Percentiles rank a stretch among this genome's conserved stretches.
Conservation (phyloP, 2,888 invertebrate genomes). For the Apamea crenata region DNA sequence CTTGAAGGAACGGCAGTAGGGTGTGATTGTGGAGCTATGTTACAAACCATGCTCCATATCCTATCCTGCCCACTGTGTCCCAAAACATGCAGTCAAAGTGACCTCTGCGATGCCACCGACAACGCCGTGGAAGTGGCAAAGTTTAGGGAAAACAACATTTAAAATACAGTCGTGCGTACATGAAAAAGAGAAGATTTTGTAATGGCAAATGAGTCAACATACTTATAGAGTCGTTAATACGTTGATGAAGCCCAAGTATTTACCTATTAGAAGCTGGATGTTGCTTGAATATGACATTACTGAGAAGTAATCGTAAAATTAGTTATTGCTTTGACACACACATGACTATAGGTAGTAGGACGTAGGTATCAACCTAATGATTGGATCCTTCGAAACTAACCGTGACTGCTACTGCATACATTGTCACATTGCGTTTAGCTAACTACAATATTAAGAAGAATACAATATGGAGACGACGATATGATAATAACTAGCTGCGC, state of each 20-base stretch:
- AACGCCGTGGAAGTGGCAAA: too few species aligned
- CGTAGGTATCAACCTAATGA: constrained; percentile 3
- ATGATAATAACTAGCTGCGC: too few species aligned
- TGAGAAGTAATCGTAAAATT: constrained; percentile 28
- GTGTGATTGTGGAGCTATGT: too few species aligned
- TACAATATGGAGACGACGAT: too few species aligned
- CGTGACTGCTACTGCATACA: not conserved
- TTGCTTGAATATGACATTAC: not conserved
- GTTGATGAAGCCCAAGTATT: not conserved
- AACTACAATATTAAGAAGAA: not conserved
- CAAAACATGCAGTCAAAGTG: too few species aligned
- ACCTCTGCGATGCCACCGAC: too few species aligned
- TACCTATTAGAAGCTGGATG: not conserved
- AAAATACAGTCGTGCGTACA: too few species aligned
- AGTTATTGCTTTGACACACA: constrained; percentile 1
- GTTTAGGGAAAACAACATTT: too few species aligned
- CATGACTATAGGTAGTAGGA: not conserved
- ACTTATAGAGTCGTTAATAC: not conserved
- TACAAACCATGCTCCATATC: too few species aligned
- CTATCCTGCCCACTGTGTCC: too few species aligned
- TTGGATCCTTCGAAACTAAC: not conserved
- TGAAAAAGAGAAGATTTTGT: not conserved
- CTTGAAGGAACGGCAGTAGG: too few species aligned
- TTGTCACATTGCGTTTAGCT: not conserved
- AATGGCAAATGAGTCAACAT: not conserved